Conservation (phyloP, 1,140 invertebrate genomes). For the Drosophila neocordata region DNA sequence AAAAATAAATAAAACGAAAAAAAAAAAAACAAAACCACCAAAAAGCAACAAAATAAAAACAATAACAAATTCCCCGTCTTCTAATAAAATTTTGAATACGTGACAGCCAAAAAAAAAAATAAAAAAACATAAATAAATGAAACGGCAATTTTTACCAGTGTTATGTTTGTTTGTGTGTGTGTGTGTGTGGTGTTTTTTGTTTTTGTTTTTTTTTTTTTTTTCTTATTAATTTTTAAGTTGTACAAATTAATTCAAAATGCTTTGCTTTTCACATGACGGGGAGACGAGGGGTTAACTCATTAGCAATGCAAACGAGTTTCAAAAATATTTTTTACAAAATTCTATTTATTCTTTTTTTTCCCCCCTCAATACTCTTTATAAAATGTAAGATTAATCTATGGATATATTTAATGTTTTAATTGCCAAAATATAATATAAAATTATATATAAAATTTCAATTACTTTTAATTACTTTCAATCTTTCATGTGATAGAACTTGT, state of each 20-base stretch:
- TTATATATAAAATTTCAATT: no score
- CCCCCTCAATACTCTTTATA: not conserved
- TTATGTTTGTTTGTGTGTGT: not conserved
- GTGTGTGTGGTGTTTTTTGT: not conserved
- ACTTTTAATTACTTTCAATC: no score
- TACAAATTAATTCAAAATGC: constrained; percentile 47
- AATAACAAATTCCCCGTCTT: not conserved
- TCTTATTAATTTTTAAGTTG: constrained; percentile 29
- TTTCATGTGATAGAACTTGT: no score
- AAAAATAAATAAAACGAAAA: not conserved
- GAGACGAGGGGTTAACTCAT: constrained; percentile 36
- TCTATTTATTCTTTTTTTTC: constrained; percentile 1
- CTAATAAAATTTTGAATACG: constrained; percentile 12
- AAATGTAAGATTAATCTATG: no score
- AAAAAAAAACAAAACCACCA: not conserved
- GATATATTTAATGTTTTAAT: no score
- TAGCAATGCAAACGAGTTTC: constrained; percentile 57
- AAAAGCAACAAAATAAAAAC: constrained; percentile 15
- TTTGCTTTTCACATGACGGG: constrained; percentile 48
- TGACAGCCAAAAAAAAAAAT: constrained; percentile 4
- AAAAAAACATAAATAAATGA: constrained; percentile 5
- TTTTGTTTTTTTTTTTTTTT: constrained; percentile 3
- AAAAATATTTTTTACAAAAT: constrained; percentile 31
- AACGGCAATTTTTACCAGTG: constrained; percentile 16
- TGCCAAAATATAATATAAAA: no score